A percentile compares a stretch with the other conserved stretches of the same genome.
Evolutionary conservation across 2,888 invertebrate genomes (phyloP).

Genomic region (Tillus elongatus): DNA sequence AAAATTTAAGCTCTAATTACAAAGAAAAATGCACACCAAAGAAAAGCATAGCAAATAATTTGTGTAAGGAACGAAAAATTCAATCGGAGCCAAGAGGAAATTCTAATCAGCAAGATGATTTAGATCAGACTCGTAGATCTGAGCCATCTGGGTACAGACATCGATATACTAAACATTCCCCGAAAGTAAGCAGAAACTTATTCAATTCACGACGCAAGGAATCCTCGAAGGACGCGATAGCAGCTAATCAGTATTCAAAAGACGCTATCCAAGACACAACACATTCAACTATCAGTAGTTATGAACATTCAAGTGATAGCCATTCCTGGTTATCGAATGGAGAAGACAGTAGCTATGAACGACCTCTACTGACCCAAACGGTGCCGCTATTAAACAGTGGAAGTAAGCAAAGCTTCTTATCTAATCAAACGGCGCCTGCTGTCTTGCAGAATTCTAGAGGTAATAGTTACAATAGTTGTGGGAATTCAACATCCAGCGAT

Average conservation of each 20-base stretch:
- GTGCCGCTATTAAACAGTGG: too few species aligned
- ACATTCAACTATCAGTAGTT: too few species aligned
- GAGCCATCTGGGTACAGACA: conserved; percentile 24
- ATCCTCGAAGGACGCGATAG: conserved; percentile 22
- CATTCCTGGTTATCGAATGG: conserved; percentile 20
- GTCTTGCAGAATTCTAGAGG: conserved; percentile 21
- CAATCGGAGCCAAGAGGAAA: conserved; percentile 17
- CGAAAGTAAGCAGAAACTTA: conserved; percentile 37
- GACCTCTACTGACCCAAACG: too few species aligned
- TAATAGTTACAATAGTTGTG: too few species aligned
- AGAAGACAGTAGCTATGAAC: too few species aligned
- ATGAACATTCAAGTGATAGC: conserved; percentile 25
- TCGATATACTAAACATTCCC: conserved; percentile 29
- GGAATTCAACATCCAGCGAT: conserved; percentile 29
- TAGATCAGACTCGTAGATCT: conserved; percentile 10
- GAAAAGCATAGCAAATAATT: conserved; percentile 17
- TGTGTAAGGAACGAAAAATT: conserved; percentile 9
- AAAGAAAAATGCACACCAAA: conserved; percentile 38
- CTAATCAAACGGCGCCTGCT: conserved; percentile 27
- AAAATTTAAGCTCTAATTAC: conserved; percentile 37
- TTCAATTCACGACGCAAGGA: conserved; percentile 26
- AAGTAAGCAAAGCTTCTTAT: too few species aligned
- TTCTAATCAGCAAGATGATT: neutral
- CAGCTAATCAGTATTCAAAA: conserved; percentile 35
- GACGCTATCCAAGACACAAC: conserved; percentile 24